Evolutionary conservation across 2,888 invertebrate species (phyloP), one percentile per base, ranked within the genome.

Genomic region (Eilema sororculum): DNA sequence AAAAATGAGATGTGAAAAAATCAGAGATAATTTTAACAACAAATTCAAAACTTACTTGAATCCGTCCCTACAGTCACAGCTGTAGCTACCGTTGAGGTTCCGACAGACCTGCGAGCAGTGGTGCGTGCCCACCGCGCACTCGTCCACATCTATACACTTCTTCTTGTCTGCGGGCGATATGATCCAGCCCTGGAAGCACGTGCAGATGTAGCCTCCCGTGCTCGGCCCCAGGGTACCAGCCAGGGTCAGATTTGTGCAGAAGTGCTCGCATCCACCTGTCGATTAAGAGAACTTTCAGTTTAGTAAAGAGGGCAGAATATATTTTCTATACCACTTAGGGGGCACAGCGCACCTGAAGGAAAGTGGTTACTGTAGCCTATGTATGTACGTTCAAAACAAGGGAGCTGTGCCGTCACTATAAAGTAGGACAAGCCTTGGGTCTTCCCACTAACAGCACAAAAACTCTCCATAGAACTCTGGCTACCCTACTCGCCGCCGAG

Each of bases 81-180:
- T 96, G 90, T 99, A 99, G 73, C 97, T 96, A 86, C 99, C 99
- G 87, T 99, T 99, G 65, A 98, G 91, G 90, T 99, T 99, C 68
- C 96, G 96, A 87, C 99, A 99, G 56, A 98, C 95, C 87, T 99
- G 99, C 1, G 99, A 98, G 94, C 99, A 99, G 75, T 98, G 97
- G 91, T 98, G 98, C 30, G 96, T 96, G 70, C 98, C 97, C 25
- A 96, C 96, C 0, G 96, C 95, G 87, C 99, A 99, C 92, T 99
- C 99, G 91, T 99, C 97, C 22, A 99, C 96, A 90, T 99, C 99
- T 76, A 97, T 95, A 88, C 99, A 99, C 76, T 96, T 96, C 93
- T 99, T 99, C 75, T 97, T 96, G 90, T 98, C 98, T 5, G 96
- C 96, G 58, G 96, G 95, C 1, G 98, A 96, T 72, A 98, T 97